These are phyloP conservation scores for Machimus atricapillus DNA, from an alignment of 2,888 invertebrate species.

Conservation along the genomic window DNA sequence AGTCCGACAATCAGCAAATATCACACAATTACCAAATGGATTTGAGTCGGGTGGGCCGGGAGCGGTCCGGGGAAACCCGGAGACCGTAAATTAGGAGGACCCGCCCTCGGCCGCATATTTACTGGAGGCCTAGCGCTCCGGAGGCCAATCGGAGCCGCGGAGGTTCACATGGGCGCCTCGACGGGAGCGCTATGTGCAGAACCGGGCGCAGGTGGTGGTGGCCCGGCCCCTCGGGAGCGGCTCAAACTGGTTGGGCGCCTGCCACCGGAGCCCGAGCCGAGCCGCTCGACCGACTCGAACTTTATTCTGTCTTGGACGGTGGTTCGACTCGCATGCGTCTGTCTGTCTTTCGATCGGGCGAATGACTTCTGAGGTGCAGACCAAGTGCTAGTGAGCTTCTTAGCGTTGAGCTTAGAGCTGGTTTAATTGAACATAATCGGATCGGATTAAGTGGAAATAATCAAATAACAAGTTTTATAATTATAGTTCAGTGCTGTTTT, in stretches of 20 bases:
- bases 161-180: neutral
- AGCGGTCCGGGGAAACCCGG: neutral
- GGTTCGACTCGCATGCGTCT: slow-evolving; percentile 56
- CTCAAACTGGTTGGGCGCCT: slow-evolving; percentile 17
- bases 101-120: neutral
- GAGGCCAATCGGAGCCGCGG: slow-evolving; percentile 6
- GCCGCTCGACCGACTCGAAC: neutral
- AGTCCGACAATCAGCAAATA: slow-evolving; percentile 45
- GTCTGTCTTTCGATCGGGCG: slow-evolving; percentile 17
- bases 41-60: neutral
- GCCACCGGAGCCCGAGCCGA: neutral
- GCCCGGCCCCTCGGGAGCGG: neutral
- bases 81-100: slow-evolving; percentile 17
- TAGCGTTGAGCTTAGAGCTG: neutral
- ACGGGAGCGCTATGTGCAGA: neutral
- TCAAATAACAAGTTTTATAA: neutral
- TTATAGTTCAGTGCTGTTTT: neutral
- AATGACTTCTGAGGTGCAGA: neutral
- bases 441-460: neutral
- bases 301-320: slow-evolving; percentile 61
- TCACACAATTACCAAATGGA: slow-evolving; percentile 41
- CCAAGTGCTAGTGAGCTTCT: slow-evolving; percentile 5
- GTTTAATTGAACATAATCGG: neutral
- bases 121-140: neutral
- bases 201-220: neutral